Base-by-base conservation (phyloP, 2,888 invertebrate genomes). In the Lasioglossum oenotherae region DNA sequence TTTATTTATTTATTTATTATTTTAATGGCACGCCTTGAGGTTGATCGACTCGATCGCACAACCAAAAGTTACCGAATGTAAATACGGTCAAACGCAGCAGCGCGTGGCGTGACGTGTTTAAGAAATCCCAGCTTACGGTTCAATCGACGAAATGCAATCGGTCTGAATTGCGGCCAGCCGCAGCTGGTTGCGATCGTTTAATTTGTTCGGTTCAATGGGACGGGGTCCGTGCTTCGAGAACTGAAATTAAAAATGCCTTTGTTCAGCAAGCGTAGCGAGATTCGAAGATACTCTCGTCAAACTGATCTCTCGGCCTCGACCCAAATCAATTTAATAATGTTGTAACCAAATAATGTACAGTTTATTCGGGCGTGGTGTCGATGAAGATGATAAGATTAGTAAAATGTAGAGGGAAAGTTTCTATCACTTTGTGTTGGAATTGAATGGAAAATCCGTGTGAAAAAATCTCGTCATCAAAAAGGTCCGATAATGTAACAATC, bases 111-210 rank as follows among this genome's bases (percentile, higher is more conserved):
- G 10, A 10, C 41, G 41, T 41, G 41, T 41, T 41, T 41, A 41
- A 41, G 41, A 44, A 81, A 80, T 72, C 64, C 14, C 5, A 49
- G 46, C 41, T 31, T 69, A 73, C 41, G 64, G 73, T 84, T 86
- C 83, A 75, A 84, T 86, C 57, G 64, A 41, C 71, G 80, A 49
- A 46, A 57, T 77, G 41, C 41, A 82, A 80, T 74, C 19, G 49
- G 49, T 31, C 31, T 38, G 46, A 8, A 23, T 60, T 35, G 35
- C 35, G 35, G 35, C 35, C 35, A 35, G 35, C 10, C 64, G 27
- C 14, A 4, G 27, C 14, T 16, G 44, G 35, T 71, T 53, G n/a
- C 71, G 57, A 31, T 67, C 31, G 64, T 67, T 31, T 67, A 67
- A 35, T 35, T 35, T 35, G 35, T 35, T 35, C 35, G 35, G 35